These are phyloP conservation scores for Hippocampus mohnikei DNA, from an alignment of 2,113 vertebrate species.

Conservation along the genomic window DNA sequence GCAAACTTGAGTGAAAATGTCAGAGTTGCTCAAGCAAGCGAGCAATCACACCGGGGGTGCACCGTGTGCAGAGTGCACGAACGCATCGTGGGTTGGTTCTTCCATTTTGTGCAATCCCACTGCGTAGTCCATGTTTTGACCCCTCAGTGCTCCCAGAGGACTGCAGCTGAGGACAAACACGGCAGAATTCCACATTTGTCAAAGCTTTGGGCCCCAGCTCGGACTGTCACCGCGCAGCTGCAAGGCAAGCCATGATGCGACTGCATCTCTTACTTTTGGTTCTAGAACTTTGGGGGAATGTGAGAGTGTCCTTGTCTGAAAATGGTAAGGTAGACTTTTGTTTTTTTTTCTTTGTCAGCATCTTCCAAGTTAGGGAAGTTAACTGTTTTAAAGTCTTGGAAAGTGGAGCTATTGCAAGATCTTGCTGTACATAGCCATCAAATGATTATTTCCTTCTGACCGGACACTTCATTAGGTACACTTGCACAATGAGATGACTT, in stretches of 20 bases:
- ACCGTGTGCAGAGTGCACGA: not conserved
- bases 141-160: not conserved
- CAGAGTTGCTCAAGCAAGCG: not conserved
- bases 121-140: constrained; percentile 6
- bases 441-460: not conserved
- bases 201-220: not conserved
- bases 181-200: not conserved
- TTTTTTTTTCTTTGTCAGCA: not conserved
- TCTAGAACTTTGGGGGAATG: constrained; percentile 31
- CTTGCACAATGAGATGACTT: not conserved
- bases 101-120: constrained; percentile 14
- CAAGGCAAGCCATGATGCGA: constrained; percentile 21
- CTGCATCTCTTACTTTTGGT: constrained; percentile 24
- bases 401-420: not conserved
- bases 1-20: not conserved
- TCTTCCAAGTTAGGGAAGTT: not conserved
- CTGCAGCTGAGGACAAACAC: not conserved
- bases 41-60: not conserved
- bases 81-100: constrained; percentile 12
- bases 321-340: constrained; percentile 35
- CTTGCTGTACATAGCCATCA: not conserved
- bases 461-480: not conserved
- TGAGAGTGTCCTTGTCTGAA: constrained; percentile 12
- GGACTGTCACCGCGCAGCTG: not conserved
- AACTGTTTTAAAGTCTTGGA: not conserved